Evolutionary conservation across 2,113 vertebrate species (phyloP).

Genomic region (Electrona antarctica): DNA sequence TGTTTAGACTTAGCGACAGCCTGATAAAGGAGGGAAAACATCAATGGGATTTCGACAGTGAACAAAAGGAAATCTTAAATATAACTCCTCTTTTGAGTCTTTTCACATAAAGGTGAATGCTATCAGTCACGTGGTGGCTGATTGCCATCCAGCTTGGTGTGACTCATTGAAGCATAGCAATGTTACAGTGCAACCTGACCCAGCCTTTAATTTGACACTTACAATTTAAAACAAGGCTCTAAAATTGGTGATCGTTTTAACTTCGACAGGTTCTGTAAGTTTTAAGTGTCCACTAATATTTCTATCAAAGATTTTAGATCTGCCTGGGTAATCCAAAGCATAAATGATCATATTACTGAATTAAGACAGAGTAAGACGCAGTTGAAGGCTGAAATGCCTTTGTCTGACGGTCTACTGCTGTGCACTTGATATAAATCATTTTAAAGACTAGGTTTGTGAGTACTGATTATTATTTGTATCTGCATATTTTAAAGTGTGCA

Average conservation of each 20-base stretch:
- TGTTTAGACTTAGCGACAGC: slow-evolving; percentile 62
- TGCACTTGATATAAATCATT: background rate
- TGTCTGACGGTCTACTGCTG: background rate
- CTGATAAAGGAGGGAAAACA: slow-evolving; percentile 59
- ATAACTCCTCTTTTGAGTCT: background rate
- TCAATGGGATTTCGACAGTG: slow-evolving; percentile 22
- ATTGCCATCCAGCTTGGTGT: slow-evolving; percentile 36
- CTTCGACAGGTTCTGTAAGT: no score
- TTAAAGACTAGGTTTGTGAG: no score
- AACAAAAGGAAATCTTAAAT: slow-evolving; percentile 22
- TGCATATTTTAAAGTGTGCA: no score
- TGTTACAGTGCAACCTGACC: slow-evolving; percentile 45
- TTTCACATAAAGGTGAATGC: slow-evolving; percentile 29
- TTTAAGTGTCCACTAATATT: no score
- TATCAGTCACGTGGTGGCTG: background rate
- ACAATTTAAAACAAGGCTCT: no score
- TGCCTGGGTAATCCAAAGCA: background rate
- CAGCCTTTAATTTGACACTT: slow-evolving; percentile 50
- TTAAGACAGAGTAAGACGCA: background rate
- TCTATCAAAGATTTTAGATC: background rate
- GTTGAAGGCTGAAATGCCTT: background rate
- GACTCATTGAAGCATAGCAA: slow-evolving; percentile 49
- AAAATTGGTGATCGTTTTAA: no score
- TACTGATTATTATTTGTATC: no score
- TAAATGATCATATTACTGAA: background rate